Evolutionary conservation across 2,888 invertebrate species (phyloP).

Genomic region (Zygothrica quintamaculata): DNA sequence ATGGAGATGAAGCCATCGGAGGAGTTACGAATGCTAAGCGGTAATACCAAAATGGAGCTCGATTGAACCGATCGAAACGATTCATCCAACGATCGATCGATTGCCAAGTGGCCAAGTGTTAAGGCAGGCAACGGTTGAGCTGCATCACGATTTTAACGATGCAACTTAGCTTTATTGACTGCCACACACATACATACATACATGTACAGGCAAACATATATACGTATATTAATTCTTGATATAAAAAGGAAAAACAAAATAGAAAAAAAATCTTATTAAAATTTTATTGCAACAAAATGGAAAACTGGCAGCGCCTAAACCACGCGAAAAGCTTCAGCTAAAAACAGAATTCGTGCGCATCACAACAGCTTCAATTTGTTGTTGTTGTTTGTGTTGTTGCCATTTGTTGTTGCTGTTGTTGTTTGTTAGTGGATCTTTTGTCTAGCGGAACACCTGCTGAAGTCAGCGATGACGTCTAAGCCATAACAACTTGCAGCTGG

Average conservation of each 20-base stretch:
- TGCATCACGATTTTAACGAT: slow-evolving; percentile 69
- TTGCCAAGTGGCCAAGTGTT: slow-evolving; percentile 49
- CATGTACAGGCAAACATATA: slow-evolving; percentile 8
- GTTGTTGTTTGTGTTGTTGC: slow-evolving; percentile 47
- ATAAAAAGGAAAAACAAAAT: slow-evolving; percentile 22
- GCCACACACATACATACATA: slow-evolving; percentile 25
- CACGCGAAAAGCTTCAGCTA: slow-evolving; percentile 66
- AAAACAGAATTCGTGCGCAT: slow-evolving; percentile 81
- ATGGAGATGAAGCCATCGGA: slow-evolving; percentile 57
- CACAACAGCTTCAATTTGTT: slow-evolving; percentile 71
- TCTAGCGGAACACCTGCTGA: slow-evolving; percentile 77
- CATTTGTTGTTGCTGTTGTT: slow-evolving; percentile 34
- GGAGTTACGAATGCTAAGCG: slow-evolving; percentile 51
- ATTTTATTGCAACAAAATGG: slow-evolving; percentile 77
- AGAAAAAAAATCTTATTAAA: slow-evolving; percentile 75
- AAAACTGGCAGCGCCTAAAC: slow-evolving; percentile 54
- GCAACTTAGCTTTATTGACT: slow-evolving; percentile 41
- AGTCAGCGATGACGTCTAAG: slow-evolving; percentile 65
- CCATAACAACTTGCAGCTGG: slow-evolving; percentile 57
- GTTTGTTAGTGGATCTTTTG: slow-evolving; percentile 53
- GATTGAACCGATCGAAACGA: slow-evolving; percentile 39
- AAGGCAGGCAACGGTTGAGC: slow-evolving; percentile 59
- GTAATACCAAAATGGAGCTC: slow-evolving; percentile 73
- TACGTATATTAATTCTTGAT: slow-evolving; percentile 59
- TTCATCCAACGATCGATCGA: slow-evolving; percentile 28